phyloP scores from a whole-genome alignment of 2,113 vertebrate genomes.

The Clarias magur region DNA sequence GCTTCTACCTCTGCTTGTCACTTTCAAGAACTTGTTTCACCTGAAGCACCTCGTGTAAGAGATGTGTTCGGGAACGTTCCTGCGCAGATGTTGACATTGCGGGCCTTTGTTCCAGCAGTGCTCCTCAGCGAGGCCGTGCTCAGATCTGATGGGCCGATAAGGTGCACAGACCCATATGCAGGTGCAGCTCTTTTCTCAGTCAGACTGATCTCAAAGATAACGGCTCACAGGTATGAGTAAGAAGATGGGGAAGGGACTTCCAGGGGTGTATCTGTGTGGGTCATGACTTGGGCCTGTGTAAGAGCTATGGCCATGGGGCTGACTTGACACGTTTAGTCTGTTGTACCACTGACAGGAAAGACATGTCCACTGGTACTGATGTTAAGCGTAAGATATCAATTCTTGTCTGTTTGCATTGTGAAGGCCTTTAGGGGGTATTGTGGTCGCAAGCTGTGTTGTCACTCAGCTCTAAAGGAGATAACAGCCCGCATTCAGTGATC shows the following conservation, averaged over 20 bases:
- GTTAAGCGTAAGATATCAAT: conserved; percentile 10
- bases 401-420: conserved; percentile 23
- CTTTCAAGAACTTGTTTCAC: conserved; percentile 2
- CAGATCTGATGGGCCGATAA: conserved; percentile 54
- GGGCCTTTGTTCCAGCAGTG: conserved; percentile 23
- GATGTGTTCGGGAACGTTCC: conserved; percentile 42
- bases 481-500: conserved; percentile 65
- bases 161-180: conserved; percentile 52
- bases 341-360: neutral
- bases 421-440: conserved; percentile 28
- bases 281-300: neutral
- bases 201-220: conserved; percentile 50
- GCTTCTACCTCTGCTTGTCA: neutral
- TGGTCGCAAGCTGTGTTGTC: conserved; percentile 32
- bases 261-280: neutral
- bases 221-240: conserved; percentile 43
- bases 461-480: conserved; percentile 62
- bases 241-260: neutral
- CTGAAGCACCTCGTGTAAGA: neutral
- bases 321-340: neutral
- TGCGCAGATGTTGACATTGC: conserved; percentile 47
- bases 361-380: neutral
- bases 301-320: neutral
- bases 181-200: conserved; percentile 47
- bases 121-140: conserved; percentile 27